These are phyloP conservation scores for Tinea pellionella DNA, from an alignment of 2,888 invertebrate genomes.

Conservation along the genomic window DNA sequence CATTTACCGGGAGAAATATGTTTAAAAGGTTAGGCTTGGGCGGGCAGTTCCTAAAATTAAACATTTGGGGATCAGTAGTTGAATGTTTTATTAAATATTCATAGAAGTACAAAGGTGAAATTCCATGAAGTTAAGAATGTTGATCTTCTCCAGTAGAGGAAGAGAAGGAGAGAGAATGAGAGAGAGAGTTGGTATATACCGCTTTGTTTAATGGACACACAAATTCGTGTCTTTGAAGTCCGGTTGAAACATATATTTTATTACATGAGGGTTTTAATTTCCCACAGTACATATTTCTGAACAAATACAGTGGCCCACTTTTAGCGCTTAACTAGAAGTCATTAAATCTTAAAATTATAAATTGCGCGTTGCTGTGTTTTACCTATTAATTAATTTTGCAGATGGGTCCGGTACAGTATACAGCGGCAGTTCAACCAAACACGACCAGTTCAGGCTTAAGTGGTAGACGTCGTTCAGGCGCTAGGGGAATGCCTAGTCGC, in stretches of 20 bases:
- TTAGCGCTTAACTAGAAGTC: too few species aligned
- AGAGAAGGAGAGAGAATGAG: too few species aligned
- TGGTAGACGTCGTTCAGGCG: constrained; percentile 49
- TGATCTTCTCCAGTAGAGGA: too few species aligned
- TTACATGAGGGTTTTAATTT: too few species aligned
- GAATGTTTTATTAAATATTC: neutral
- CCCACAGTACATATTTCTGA: too few species aligned
- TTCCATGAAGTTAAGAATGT: neutral
- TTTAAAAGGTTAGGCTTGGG: neutral
- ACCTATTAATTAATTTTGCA: neutral
- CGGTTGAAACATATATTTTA: neutral
- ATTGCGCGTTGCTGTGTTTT: neutral
- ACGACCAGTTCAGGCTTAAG: constrained; percentile 63
- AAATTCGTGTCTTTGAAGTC: neutral
- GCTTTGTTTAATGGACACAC: neutral
- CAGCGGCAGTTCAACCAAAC: constrained; percentile 36
- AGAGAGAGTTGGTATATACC: neutral
- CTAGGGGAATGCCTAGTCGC: constrained; percentile 46
- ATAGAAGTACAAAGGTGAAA: neutral
- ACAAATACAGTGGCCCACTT: too few species aligned
- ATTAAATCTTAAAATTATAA: too few species aligned
- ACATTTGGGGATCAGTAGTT: neutral
- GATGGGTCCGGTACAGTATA: constrained; percentile 40
- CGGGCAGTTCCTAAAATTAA: neutral
- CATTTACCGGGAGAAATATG: neutral